Evolutionary conservation across 2,113 vertebrate species (phyloP).

Genomic region (Ahaetulla prasina): DNA sequence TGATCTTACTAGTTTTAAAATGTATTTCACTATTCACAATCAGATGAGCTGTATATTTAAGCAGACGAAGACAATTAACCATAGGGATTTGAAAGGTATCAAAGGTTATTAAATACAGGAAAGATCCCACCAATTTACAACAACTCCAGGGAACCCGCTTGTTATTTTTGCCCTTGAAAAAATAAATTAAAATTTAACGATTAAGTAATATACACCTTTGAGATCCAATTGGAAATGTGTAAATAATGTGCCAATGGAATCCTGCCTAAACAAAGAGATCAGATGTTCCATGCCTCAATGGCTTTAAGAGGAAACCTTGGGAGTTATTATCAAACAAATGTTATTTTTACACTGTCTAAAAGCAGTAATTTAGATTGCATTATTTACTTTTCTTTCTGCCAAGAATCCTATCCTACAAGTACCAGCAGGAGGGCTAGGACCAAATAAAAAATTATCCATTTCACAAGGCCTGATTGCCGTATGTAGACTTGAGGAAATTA

Average conservation of each 20-base stretch:
- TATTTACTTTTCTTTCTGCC: not conserved
- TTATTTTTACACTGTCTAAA: not conserved
- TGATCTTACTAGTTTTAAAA: not conserved
- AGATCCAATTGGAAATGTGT: not conserved
- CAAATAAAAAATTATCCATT: not conserved
- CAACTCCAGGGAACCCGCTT: not conserved
- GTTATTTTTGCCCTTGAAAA: not conserved
- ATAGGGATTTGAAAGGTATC: not conserved
- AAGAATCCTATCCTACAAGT: not conserved
- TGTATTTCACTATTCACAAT: not conserved
- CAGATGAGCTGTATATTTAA: not conserved
- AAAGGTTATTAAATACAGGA: not conserved
- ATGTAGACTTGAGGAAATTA: not conserved
- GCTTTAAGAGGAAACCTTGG: slow-evolving; percentile 2
- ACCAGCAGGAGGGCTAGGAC: not conserved
- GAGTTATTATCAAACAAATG: not conserved
- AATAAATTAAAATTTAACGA: not conserved
- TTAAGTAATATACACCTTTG: not conserved
- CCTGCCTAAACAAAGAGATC: slow-evolving; percentile 8
- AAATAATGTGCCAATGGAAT: not conserved
- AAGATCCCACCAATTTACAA: not conserved
- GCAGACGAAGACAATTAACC: not conserved
- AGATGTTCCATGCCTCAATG: not conserved
- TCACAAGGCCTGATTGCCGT: not conserved
- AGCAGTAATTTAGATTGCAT: not conserved